phyloP scores from a whole-genome alignment of 2,113 vertebrate species.

The Lasiurus cinereus region DNA sequence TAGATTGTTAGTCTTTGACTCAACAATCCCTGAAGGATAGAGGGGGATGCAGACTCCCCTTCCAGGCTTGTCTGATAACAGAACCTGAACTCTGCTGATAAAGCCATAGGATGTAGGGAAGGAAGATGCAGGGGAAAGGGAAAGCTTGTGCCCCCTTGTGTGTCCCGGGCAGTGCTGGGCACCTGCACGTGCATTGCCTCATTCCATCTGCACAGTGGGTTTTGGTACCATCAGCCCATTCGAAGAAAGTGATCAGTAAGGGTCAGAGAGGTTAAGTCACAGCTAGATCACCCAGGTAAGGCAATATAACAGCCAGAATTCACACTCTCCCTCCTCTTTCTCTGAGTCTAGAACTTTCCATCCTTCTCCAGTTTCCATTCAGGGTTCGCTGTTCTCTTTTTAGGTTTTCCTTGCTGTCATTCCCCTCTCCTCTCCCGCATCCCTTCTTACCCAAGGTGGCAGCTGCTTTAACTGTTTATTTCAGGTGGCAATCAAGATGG shows the following conservation, averaged over 20 bases:
- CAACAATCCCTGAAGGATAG: background rate
- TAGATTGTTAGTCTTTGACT: background rate
- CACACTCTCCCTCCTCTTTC: background rate
- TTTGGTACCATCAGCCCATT: background rate
- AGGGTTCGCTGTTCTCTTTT: background rate
- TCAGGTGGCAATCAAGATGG: conserved; percentile 56
- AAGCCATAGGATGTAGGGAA: too few relatives aligned
- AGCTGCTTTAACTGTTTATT: conserved; percentile 54
- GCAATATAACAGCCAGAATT: background rate
- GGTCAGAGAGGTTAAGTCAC: background rate
- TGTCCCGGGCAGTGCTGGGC: background rate
- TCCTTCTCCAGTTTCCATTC: background rate
- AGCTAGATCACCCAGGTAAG: background rate
- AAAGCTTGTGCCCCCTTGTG: background rate
- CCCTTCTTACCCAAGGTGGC: background rate
- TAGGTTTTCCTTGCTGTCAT: background rate
- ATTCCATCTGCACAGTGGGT: background rate
- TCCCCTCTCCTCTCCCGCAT: background rate
- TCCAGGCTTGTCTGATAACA: background rate
- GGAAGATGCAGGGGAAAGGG: background rate
- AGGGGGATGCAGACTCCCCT: background rate
- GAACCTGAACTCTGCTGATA: background rate
- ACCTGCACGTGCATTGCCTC: fast-evolving
- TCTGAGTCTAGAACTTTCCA: background rate
- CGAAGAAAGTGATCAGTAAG: background rate